Conservation (phyloP, 1,140 invertebrate genomes). For the Euschistus heros region DNA sequence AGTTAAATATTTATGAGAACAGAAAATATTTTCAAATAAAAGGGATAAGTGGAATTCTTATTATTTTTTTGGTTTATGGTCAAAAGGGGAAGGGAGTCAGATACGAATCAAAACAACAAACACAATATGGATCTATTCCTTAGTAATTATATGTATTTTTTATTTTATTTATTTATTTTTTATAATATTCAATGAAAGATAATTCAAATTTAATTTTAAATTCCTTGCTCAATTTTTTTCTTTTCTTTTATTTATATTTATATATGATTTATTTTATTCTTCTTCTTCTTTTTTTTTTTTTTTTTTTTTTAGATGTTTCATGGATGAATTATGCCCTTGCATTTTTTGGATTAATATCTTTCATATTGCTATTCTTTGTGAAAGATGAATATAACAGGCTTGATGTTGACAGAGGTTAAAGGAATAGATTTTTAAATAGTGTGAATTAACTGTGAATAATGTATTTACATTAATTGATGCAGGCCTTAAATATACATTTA, state of each 20-base stretch:
- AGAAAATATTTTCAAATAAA: too few species aligned
- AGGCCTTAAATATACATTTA: too few species aligned
- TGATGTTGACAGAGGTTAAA: constrained; percentile 11
- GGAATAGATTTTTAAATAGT: not conserved
- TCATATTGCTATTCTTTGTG: constrained; percentile 17
- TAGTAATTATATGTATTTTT: too few species aligned
- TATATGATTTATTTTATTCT: not conserved
- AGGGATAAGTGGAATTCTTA: too few species aligned
- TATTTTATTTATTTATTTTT: not conserved
- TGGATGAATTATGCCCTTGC: constrained; percentile 26
- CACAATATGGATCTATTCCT: too few species aligned
- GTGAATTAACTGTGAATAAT: too few species aligned
- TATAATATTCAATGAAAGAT: not conserved
- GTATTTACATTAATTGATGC: too few species aligned
- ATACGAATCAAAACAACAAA: too few species aligned
- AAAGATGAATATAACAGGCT: constrained; percentile 21
- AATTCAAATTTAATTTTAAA: not conserved
- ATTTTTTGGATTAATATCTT: constrained; percentile 7
- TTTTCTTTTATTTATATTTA: not conserved
- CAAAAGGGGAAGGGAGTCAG: too few species aligned
- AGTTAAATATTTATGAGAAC: too few species aligned
- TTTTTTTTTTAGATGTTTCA: constrained; percentile 20
- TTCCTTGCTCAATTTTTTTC: not conserved
- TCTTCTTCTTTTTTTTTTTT: not conserved
- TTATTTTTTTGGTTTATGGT: too few species aligned